Evolutionary conservation across 1,140 invertebrate species (phyloP).

Genomic region (Drosophila arizonae): DNA sequence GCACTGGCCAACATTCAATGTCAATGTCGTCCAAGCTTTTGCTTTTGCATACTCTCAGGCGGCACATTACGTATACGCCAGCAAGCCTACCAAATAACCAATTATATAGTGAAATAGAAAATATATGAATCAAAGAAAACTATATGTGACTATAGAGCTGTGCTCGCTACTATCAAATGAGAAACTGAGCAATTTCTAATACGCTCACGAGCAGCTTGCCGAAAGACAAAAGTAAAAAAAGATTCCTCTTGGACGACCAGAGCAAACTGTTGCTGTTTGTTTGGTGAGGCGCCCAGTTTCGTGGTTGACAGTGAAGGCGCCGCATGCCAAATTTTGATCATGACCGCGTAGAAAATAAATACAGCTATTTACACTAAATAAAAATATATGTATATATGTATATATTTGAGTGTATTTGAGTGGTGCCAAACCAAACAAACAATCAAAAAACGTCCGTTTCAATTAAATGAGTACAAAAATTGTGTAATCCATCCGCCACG

Average conservation of each 20-base stretch:
- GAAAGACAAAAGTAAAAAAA: slow-evolving; percentile 20
- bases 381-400: slow-evolving; percentile 38
- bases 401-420: background rate
- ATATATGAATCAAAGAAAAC: background rate
- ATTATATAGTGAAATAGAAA: slow-evolving; percentile 32
- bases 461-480: slow-evolving; percentile 42
- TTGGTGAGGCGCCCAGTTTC: slow-evolving; percentile 57
- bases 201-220: slow-evolving; percentile 30
- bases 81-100: slow-evolving; percentile 12
- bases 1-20: slow-evolving; percentile 61
- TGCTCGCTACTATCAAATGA: slow-evolving; percentile 7
- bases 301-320: slow-evolving; percentile 55
- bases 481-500: slow-evolving; percentile 57
- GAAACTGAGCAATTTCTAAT: background rate
- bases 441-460: slow-evolving; percentile 39
- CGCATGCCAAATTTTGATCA: slow-evolving; percentile 75
- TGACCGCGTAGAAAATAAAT: slow-evolving; percentile 69
- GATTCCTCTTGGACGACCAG: slow-evolving; percentile 33
- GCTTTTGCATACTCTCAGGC: slow-evolving; percentile 64
- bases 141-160: slow-evolving; percentile 3
- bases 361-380: slow-evolving; percentile 46
- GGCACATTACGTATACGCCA: slow-evolving; percentile 63
- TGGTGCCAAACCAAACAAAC: slow-evolving; percentile 31
- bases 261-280: slow-evolving; percentile 75
- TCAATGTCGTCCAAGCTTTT: slow-evolving; percentile 53